These are phyloP conservation scores for Candoia aspera DNA, from an alignment of 2,113 vertebrate species.

Conservation along the genomic window DNA sequence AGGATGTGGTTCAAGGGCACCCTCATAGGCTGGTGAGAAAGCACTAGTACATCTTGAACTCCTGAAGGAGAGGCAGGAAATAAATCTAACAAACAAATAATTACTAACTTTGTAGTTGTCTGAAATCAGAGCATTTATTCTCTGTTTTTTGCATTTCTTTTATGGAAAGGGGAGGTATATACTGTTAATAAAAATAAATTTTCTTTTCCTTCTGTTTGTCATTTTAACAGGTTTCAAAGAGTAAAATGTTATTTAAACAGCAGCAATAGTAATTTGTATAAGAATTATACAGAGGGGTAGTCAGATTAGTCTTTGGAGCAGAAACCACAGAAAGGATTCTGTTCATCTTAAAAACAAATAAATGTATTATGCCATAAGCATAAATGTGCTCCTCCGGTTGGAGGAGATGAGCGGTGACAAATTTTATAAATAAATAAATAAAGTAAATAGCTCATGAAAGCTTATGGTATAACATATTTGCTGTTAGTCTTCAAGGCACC, in stretches of 20 bases:
- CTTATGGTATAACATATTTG: neutral
- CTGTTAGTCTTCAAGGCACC: neutral
- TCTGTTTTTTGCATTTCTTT: neutral
- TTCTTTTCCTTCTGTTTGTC: neutral
- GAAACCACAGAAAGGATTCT: neutral
- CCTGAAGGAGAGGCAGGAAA: neutral
- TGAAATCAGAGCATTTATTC: neutral
- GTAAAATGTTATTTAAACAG: neutral
- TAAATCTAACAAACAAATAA: neutral
- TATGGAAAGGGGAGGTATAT: neutral
- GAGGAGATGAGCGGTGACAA: too few relatives aligned
- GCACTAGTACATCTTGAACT: neutral
- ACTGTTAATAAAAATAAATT: neutral
- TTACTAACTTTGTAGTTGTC: neutral
- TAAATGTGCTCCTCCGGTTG: neutral
- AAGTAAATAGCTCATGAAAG: neutral
- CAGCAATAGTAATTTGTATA: neutral
- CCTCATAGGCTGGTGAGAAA: neutral
- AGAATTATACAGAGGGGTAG: neutral
- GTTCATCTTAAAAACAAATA: neutral
- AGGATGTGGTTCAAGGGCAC: neutral
- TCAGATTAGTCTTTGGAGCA: neutral
- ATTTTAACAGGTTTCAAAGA: neutral
- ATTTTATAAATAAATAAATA: too few relatives aligned
- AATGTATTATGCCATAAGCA: neutral